Evolutionary conservation across 2,888 invertebrate genomes (phyloP).

Genomic region (Uropetala carovei): DNA sequence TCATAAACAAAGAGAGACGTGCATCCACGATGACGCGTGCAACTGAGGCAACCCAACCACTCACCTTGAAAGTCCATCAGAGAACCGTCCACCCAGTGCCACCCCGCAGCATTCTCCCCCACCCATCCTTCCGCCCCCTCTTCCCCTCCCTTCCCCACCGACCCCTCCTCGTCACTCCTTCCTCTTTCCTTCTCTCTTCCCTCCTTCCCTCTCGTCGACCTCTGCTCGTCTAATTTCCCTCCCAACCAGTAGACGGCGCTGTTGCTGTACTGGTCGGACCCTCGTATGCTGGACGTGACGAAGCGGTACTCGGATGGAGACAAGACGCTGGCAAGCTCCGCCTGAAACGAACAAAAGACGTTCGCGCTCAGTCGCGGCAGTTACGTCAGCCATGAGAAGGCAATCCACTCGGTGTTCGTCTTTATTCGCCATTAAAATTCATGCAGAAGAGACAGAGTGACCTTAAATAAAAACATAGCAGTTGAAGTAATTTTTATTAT

Average conservation of each 20-base stretch:
- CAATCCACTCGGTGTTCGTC: background rate
- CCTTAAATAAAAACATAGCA: no score
- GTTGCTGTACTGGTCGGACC: constrained; percentile 84
- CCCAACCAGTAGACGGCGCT: constrained; percentile 87
- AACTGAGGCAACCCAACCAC: background rate
- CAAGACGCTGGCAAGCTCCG: constrained; percentile 83
- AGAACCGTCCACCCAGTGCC: constrained; percentile 83
- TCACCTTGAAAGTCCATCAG: constrained; percentile 80
- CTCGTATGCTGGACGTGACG: constrained; percentile 82
- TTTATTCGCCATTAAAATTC: no score
- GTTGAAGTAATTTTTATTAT: no score
- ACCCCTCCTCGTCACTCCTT: background rate
- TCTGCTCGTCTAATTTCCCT: constrained; percentile 73
- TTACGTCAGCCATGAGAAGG: background rate
- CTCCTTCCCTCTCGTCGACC: background rate
- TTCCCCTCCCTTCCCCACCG: background rate
- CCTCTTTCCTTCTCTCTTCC: background rate
- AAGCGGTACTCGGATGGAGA: constrained; percentile 84
- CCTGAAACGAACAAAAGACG: constrained; percentile 72
- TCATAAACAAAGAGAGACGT: no score
- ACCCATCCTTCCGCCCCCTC: background rate
- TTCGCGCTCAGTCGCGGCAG: background rate
- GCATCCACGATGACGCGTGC: background rate
- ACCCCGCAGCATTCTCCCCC: constrained; percentile 72
- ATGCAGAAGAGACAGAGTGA: no score